These are phyloP conservation scores for Bombus cullumanus DNA, from an alignment of 1,140 invertebrate species.

Conservation along the genomic window DNA sequence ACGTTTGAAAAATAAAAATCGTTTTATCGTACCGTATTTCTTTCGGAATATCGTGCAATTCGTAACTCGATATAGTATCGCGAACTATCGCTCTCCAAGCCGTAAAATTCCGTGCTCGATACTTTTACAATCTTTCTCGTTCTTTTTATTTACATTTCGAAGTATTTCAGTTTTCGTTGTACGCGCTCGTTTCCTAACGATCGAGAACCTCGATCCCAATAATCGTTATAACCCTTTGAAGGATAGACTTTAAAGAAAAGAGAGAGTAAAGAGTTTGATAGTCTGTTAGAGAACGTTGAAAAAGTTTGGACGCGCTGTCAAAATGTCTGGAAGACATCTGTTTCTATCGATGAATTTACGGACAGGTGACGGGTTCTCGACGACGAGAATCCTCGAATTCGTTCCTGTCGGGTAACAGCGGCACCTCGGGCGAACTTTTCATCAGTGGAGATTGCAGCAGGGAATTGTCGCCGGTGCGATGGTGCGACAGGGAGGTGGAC, in stretches of 20 bases:
- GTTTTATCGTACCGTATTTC: neutral
- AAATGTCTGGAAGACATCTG: neutral
- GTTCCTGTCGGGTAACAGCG: conserved; percentile 76
- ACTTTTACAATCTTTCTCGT: neutral
- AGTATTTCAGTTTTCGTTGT: too few relatives aligned
- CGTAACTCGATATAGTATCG: neutral
- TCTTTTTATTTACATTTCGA: neutral
- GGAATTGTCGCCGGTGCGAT: conserved; percentile 85
- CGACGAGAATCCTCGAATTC: conserved; percentile 72
- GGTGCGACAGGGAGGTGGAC: conserved; percentile 85
- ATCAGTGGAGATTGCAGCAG: conserved; percentile 79
- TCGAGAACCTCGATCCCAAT: neutral
- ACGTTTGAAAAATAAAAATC: neutral
- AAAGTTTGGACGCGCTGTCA: neutral
- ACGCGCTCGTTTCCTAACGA: too few relatives aligned
- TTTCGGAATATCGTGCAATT: conserved; percentile 46
- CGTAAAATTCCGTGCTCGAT: neutral
- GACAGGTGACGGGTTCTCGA: conserved; percentile 59
- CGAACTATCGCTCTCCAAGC: neutral
- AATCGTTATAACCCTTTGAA: neutral
- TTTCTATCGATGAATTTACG: conserved; percentile 33
- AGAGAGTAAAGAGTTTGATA: neutral
- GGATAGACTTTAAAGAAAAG: neutral
- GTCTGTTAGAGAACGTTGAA: neutral
- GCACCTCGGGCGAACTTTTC: conserved; percentile 80